phyloP scores from a whole-genome alignment of 2,113 vertebrate genomes.

The Pachycephala philippinensis region DNA sequence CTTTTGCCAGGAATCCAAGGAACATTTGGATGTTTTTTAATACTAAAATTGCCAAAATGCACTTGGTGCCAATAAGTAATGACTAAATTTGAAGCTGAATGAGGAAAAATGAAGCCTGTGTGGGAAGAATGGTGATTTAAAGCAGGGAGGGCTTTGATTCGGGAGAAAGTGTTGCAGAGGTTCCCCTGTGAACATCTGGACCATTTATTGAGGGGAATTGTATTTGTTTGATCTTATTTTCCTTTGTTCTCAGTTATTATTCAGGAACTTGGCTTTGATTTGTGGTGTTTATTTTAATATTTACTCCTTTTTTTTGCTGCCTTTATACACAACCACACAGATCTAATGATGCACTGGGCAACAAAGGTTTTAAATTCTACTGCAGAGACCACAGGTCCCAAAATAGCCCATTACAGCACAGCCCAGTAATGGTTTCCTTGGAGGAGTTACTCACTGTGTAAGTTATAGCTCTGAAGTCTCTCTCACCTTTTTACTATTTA shows the following conservation, averaged over 20 bases:
- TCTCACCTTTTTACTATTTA: not conserved
- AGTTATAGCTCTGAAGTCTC: not conserved
- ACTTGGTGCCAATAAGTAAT: not conserved
- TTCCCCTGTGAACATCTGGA: not conserved
- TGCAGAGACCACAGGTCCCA: not conserved
- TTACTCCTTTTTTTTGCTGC: not conserved
- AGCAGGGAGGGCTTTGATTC: not conserved
- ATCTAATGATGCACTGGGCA: not conserved
- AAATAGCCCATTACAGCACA: not conserved
- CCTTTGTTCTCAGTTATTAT: not conserved
- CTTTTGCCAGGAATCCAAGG: not conserved
- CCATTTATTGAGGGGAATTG: not conserved
- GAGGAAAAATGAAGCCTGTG: not conserved
- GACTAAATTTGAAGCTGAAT: not conserved
- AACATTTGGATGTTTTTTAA: not conserved
- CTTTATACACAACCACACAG: not conserved
- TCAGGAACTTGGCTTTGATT: not conserved
- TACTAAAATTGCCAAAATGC: not conserved
- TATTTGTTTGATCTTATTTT: not conserved
- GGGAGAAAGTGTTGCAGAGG: not conserved
- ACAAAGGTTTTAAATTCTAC: constrained; percentile 3
- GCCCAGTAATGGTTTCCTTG: not conserved
- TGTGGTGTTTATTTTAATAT: not conserved
- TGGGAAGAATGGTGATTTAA: not conserved
- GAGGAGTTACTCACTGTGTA: not conserved